Evolutionary conservation across 2,888 invertebrate species (phyloP).

Genomic region (Cloeon dipterum): DNA sequence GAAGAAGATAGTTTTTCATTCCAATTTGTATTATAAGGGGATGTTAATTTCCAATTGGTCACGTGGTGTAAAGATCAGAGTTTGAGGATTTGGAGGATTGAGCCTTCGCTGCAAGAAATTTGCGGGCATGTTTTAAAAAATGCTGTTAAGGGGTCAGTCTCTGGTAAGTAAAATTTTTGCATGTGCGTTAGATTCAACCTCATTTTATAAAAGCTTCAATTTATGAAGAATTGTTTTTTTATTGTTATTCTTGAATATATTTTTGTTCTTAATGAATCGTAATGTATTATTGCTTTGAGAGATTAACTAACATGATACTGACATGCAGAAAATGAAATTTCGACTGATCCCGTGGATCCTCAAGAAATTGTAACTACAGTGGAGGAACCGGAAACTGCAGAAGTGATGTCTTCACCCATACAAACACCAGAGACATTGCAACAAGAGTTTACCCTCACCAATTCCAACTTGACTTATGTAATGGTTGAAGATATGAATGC

Average conservation of each 20-base stretch:
- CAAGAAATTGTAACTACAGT: not conserved
- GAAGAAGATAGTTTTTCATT: slow-evolving; percentile 2
- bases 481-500: slow-evolving; percentile 33
- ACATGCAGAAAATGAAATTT: too few relatives aligned
- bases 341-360: too few relatives aligned
- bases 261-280: too few relatives aligned
- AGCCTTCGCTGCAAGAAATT: slow-evolving; percentile 55
- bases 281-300: too few relatives aligned
- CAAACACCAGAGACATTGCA: slow-evolving; percentile 33
- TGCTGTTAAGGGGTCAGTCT: too few relatives aligned
- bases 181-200: too few relatives aligned
- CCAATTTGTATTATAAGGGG: not conserved
- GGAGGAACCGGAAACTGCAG: too few relatives aligned
- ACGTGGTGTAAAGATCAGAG: slow-evolving; percentile 93
- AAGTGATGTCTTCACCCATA: slow-evolving; percentile 16
- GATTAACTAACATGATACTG: too few relatives aligned
- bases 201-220: too few relatives aligned
- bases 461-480: slow-evolving; percentile 49
- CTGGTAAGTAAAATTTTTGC: too few relatives aligned
- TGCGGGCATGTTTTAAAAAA: slow-evolving; percentile 4
- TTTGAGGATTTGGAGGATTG: slow-evolving; percentile 74
- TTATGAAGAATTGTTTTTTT: too few relatives aligned
- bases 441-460: slow-evolving; percentile 53
- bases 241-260: too few relatives aligned
- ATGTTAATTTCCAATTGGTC: slow-evolving; percentile 54